These are phyloP conservation scores for Orchesella cincta DNA, from an alignment of 1,140 invertebrate species.

Conservation along the genomic window DNA sequence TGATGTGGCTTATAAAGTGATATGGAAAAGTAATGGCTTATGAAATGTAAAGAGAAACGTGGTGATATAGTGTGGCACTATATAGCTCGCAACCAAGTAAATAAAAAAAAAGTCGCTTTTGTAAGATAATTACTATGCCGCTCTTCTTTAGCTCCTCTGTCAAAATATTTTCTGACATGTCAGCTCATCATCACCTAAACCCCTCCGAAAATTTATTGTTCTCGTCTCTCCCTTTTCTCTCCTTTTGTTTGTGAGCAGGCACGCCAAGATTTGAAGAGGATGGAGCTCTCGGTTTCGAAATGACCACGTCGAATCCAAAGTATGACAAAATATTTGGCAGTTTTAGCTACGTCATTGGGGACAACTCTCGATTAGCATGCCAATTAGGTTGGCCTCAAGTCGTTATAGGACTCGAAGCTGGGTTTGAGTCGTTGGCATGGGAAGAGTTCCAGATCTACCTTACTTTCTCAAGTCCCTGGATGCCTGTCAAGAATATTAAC, in stretches of 20 bases:
- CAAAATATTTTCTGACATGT: not conserved
- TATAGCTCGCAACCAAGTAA: too few relatives aligned
- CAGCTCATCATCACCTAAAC: not conserved
- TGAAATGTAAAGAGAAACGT: too few relatives aligned
- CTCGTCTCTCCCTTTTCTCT: not conserved
- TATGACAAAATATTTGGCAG: conserved; percentile 52
- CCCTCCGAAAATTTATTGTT: conserved; percentile 4
- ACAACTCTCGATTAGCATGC: conserved; percentile 36
- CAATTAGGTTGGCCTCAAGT: conserved; percentile 44
- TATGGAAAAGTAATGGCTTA: too few relatives aligned
- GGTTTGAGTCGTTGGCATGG: conserved; percentile 46
- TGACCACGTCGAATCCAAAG: conserved; percentile 46
- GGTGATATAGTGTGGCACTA: too few relatives aligned
- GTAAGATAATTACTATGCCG: conserved; percentile 4
- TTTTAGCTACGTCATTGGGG: conserved; percentile 48
- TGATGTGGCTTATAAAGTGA: too few relatives aligned
- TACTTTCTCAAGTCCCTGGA: conserved; percentile 48
- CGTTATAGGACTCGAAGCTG: conserved; percentile 46
- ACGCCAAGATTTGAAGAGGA: conserved; percentile 49
- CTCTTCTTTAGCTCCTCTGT: not conserved
- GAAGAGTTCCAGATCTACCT: conserved; percentile 46
- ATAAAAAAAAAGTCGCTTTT: not conserved
- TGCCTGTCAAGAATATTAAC: conserved; percentile 48
- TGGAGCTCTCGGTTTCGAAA: conserved; percentile 48
- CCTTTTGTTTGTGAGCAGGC: conserved; percentile 33